Evolutionary conservation across 2,797 vertebrate species (phyloP), one percentile per base, ranked within the genome.

Genomic region (Darevskia nairensis): DNA sequence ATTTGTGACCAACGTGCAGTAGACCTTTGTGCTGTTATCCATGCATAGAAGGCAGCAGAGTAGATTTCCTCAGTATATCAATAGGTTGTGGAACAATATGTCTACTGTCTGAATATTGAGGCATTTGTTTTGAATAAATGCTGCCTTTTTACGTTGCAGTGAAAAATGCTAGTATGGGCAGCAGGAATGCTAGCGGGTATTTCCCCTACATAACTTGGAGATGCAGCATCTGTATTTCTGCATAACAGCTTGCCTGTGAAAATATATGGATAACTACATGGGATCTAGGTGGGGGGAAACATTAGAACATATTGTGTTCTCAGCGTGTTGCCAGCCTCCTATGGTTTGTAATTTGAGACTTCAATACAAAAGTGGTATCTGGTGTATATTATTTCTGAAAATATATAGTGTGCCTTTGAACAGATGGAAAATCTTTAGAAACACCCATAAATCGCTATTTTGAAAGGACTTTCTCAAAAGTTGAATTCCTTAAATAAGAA

Each of bases 361-460:
- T 39, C 8, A 66, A 78, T 78, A 50, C 46, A 23, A 35, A 82
- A 61, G 68, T 69, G 32, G 46, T 41, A 80, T 79, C 6, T 41
- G 13, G 6, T 41, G 27, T 82, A 50, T 80, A 39, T 35, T 44
- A 79, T 29, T 71, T 90, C 44, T 87, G 32, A 21, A 84, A 90
- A 74, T 74, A 39, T 10, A 46, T 39, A 29, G 41, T 9, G 44
- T 84, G 32, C 46, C 11, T 84, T 84, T 55, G 27, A 84, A 75
- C 25, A 84, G 29, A n/a, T 82, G 13, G 25, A 68, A 39, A 64
- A 39, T 6, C 11, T 39, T 80, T 25, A 64, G 23, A 41, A 85
- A n/a, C 6, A 44, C 27, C 27, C 64, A 66, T 23, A 72, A 41
- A 35, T 78, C 19, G 41, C 55, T 68, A 35, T 29, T 19, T 3